Conservation (phyloP, 2,888 invertebrate genomes). For the Pristionchus arcanus region DNA sequence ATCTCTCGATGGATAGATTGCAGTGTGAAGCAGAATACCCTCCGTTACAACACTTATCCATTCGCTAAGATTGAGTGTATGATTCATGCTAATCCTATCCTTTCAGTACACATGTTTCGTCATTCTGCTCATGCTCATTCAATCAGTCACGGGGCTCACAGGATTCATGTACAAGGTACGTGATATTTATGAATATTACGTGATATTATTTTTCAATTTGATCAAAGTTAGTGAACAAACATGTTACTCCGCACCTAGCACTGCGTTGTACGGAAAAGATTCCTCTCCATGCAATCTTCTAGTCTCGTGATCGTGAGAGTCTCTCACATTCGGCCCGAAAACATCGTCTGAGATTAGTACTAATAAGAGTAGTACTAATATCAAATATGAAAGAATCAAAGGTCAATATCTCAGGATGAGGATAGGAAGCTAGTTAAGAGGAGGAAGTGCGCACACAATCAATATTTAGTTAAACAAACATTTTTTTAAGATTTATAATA, state of each 20-base stretch:
- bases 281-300: neutral
- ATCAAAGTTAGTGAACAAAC: neutral
- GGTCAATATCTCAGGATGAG: neutral
- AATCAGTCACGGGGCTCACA: constrained; percentile 87
- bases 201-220: constrained; percentile 80
- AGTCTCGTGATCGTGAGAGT: neutral
- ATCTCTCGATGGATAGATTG: neutral
- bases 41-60: too few relatives aligned
- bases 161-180: constrained; percentile 87
- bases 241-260: neutral
- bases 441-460: too few relatives aligned
- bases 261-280: neutral
- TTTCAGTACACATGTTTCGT: constrained; percentile 89
- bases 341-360: too few relatives aligned
- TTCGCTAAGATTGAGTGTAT: too few relatives aligned
- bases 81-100: neutral
- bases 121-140: constrained; percentile 87
- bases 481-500: neutral
- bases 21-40: too few relatives aligned
- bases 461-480: too few relatives aligned
- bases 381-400: neutral
- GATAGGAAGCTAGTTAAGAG: too few relatives aligned
- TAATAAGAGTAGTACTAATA: neutral
- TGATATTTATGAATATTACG: too few relatives aligned
- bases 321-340: neutral